Conservation (phyloP, 2,113 vertebrate genomes). For the Ranitomeya variabilis region DNA sequence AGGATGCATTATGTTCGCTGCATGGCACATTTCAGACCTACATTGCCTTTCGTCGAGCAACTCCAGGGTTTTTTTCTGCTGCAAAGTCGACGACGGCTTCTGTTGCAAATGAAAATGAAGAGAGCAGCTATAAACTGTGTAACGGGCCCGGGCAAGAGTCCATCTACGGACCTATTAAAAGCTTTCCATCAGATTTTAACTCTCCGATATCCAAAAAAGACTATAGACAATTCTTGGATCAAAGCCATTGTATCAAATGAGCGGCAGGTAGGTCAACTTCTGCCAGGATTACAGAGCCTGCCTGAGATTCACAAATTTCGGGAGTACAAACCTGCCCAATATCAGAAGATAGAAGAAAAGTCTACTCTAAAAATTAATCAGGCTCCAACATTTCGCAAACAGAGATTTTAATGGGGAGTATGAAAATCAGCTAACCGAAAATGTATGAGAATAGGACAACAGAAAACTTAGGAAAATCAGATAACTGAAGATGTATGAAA, state of each 20-base stretch:
- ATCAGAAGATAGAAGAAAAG: too few species aligned
- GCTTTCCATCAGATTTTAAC: not conserved
- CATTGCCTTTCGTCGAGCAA: slow-evolving; percentile 71
- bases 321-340: too few species aligned
- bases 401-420: too few species aligned
- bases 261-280: not conserved
- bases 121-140: slow-evolving; percentile 12
- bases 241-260: not conserved
- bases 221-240: not conserved
- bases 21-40: slow-evolving; percentile 73
- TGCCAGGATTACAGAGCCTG: not conserved
- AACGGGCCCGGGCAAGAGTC: not conserved
- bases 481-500: too few species aligned
- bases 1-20: slow-evolving; percentile 77
- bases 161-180: not conserved
- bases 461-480: too few species aligned
- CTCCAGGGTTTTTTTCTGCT: slow-evolving; percentile 66
- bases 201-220: not conserved
- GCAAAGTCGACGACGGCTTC: slow-evolving; percentile 62
- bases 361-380: too few species aligned
- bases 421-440: too few species aligned
- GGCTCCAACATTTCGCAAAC: too few species aligned
- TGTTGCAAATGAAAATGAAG: slow-evolving; percentile 3
- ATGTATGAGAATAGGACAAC: too few species aligned
- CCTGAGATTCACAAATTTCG: too few species aligned